These are phyloP conservation scores for Agrilus cyanescens DNA, from an alignment of 2,888 invertebrate genomes.

Conservation along the genomic window DNA sequence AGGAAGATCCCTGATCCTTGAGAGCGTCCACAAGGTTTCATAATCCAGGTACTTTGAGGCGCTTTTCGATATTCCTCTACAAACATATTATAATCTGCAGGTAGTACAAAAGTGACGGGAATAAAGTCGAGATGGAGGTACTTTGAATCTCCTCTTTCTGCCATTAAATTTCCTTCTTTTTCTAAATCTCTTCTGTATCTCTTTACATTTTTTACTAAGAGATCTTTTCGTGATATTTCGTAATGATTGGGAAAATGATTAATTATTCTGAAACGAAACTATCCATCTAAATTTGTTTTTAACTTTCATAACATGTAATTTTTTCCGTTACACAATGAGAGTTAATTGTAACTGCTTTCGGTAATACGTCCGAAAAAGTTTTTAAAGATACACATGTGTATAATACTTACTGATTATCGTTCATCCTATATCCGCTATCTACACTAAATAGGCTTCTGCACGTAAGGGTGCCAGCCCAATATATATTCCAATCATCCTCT, in stretches of 20 bases:
- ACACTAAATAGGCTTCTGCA: constrained; percentile 84
- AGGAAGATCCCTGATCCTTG: constrained; percentile 91
- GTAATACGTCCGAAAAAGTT: constrained; percentile 1
- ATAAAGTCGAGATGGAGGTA: constrained; percentile 83
- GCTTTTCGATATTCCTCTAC: constrained; percentile 92
- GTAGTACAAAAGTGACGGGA: constrained; percentile 85
- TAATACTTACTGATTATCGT: constrained; percentile 77
- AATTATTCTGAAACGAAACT: constrained; percentile 51
- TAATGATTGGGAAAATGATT: constrained; percentile 96
- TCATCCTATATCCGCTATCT: constrained; percentile 84
- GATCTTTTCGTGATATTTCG: constrained; percentile 89
- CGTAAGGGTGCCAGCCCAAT: constrained; percentile 89
- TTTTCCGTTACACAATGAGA: background rate
- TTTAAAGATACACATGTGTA: background rate
- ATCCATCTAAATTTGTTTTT: background rate
- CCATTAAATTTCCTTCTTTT: constrained; percentile 75
- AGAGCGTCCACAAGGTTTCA: constrained; percentile 94
- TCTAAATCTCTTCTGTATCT: constrained; percentile 87
- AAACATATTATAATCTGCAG: constrained; percentile 94
- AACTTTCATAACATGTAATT: background rate
- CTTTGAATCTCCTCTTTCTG: constrained; percentile 68
- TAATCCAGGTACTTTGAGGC: constrained; percentile 93
- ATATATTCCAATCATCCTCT: constrained; percentile 93
- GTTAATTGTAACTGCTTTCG: background rate
- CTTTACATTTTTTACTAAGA: constrained; percentile 92